Conservation (phyloP, 2,888 invertebrate genomes). For the Dysmachus trigonus region DNA sequence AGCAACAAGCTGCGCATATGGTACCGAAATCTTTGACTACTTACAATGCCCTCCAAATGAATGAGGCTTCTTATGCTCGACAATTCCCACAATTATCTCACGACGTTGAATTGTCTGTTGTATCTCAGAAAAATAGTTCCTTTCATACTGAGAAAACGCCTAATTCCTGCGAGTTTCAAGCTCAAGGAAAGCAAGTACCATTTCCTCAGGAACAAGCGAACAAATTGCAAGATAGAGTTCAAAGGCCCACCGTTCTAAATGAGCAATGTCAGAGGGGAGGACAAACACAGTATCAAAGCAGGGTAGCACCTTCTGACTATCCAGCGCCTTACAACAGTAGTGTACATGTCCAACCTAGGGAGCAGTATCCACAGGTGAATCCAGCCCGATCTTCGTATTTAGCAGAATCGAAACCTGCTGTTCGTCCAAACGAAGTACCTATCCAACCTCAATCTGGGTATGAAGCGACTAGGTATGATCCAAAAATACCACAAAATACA, state of each 20-base stretch:
- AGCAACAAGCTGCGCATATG: neutral
- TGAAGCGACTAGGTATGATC: neutral
- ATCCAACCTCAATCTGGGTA: neutral
- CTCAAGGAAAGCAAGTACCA: neutral
- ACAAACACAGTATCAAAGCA: neutral
- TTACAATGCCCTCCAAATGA: neutral
- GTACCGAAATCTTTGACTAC: neutral
- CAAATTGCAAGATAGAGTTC: neutral
- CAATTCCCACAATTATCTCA: constrained; percentile 49
- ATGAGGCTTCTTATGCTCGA: constrained; percentile 18
- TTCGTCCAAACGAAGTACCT: neutral
- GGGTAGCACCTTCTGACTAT: neutral
- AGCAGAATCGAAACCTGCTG: neutral
- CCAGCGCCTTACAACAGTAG: neutral
- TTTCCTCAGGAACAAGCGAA: neutral
- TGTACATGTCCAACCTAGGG: neutral
- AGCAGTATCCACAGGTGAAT: neutral
- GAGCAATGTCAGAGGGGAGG: neutral
- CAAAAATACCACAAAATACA: neutral
- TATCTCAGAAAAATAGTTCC: constrained; percentile 21
- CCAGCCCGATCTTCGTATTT: neutral
- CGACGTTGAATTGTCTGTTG: constrained; percentile 50
- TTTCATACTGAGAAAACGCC: neutral
- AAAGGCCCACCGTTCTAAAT: neutral
- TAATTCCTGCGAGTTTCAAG: neutral